A percentile compares a stretch with the other conserved stretches of the same genome.
Evolutionary conservation across 2,797 vertebrate genomes (phyloP).

Genomic region (Bryconaethiops microstoma): DNA sequence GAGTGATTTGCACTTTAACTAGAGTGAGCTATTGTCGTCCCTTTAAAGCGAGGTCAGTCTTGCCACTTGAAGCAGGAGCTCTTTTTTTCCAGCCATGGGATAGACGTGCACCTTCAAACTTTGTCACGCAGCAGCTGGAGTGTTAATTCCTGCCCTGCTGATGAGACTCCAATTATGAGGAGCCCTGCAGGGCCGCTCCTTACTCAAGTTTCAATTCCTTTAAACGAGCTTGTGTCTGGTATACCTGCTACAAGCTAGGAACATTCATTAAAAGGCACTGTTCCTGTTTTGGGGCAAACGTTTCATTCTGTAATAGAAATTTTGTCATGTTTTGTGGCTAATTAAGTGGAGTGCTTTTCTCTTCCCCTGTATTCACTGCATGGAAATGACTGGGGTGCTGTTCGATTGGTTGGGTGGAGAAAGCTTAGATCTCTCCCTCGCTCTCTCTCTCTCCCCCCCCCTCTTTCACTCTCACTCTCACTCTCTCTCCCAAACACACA

Average conservation of each 20-base stretch:
- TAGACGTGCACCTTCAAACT: background rate
- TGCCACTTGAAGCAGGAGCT: background rate
- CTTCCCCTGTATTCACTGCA: background rate
- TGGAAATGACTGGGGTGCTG: conserved; percentile 30
- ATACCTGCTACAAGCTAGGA: conserved; percentile 57
- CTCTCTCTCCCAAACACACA: no score
- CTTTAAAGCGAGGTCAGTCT: background rate
- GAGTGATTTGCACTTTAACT: background rate
- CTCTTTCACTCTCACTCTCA: no score
- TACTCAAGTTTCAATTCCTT: conserved; percentile 60
- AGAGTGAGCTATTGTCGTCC: background rate
- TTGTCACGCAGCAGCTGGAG: conserved; percentile 2
- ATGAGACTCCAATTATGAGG: conserved; percentile 63
- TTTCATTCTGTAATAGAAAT: conserved; percentile 54
- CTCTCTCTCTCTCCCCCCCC: background rate
- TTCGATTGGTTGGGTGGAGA: background rate
- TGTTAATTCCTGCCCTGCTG: conserved; percentile 49
- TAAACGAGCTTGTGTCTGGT: conserved; percentile 51
- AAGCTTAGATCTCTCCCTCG: conserved; percentile 5
- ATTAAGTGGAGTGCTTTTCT: conserved; percentile 39
- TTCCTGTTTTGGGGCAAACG: conserved; percentile 49
- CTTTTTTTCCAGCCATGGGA: background rate
- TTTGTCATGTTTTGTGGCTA: conserved; percentile 14
- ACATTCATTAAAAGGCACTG: conserved; percentile 56
- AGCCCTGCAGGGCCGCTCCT: conserved; percentile 64